Conservation (phyloP, 1,140 invertebrate genomes). For the Chelonus insularis region DNA sequence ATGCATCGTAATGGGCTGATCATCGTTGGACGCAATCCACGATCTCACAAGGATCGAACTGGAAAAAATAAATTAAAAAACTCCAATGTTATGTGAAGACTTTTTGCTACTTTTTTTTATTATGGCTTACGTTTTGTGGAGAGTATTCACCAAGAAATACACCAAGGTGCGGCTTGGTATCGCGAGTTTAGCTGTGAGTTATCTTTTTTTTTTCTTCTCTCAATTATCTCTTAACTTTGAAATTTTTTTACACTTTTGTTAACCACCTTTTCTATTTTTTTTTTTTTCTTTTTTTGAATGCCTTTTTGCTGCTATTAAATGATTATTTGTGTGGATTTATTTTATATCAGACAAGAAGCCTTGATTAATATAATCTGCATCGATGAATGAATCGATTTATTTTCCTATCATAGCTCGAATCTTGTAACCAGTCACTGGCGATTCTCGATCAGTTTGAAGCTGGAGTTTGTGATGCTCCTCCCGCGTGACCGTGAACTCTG, state of each 20-base stretch:
- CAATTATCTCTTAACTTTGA: not conserved
- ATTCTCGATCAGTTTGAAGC: not conserved
- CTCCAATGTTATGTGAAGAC: not conserved
- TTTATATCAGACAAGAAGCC: too few species aligned
- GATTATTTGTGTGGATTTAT: too few species aligned
- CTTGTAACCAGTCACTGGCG: conserved; percentile 7
- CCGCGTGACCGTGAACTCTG: conserved; percentile 54
- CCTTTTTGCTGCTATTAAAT: too few species aligned
- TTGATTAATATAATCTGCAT: too few species aligned
- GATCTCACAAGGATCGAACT: not conserved
- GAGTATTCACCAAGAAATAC: conserved; percentile 60
- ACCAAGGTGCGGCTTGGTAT: conserved; percentile 58
- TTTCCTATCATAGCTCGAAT: not conserved
- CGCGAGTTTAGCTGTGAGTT: conserved; percentile 55
- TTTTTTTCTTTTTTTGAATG: not conserved
- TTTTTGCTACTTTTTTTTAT: conserved; percentile 26
- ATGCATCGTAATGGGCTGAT: conserved; percentile 9
- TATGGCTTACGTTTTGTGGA: conserved; percentile 61
- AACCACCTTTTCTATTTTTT: not conserved
- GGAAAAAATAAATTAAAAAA: not conserved
- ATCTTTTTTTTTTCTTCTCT: conserved; percentile 24
- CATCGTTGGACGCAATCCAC: not conserved
- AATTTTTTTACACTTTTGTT: too few species aligned
- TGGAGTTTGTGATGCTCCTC: conserved; percentile 19
- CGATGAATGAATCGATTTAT: too few species aligned